Conservation (phyloP, 2,888 invertebrate species). For the Melinopterus prodromus region DNA sequence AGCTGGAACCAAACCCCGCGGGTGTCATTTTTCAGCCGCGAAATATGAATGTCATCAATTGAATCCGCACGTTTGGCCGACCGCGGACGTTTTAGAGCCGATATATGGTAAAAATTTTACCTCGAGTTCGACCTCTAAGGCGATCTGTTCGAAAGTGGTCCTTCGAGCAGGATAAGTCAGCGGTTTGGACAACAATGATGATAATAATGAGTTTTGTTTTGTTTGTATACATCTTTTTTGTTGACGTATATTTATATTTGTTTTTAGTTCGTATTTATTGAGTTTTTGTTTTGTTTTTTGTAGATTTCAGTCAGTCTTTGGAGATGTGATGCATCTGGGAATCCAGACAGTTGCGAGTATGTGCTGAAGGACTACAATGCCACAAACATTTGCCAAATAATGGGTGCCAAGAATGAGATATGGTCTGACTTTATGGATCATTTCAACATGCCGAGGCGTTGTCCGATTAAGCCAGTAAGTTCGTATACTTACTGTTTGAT, state of each 20-base stretch:
- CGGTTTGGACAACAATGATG: neutral
- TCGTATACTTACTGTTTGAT: too few species aligned
- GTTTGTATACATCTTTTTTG: neutral
- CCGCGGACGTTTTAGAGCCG: neutral
- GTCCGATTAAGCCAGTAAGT: slow-evolving; percentile 52
- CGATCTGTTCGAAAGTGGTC: neutral
- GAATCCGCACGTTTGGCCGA: neutral
- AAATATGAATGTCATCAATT: slow-evolving; percentile 4
- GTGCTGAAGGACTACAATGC: slow-evolving; percentile 49
- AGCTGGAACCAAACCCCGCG: neutral
- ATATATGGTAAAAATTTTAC: neutral
- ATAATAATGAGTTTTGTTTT: neutral
- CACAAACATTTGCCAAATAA: slow-evolving; percentile 47
- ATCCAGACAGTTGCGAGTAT: slow-evolving; percentile 52
- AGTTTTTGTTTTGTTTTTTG: slow-evolving; percentile 23
- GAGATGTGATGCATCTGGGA: slow-evolving; percentile 51
- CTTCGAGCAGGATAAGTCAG: neutral
- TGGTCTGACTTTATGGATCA: slow-evolving; percentile 49
- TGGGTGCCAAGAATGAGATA: slow-evolving; percentile 46
- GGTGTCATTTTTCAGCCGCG: neutral
- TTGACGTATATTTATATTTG: neutral
- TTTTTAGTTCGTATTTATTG: neutral
- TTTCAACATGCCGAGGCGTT: slow-evolving; percentile 45
- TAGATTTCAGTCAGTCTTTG: slow-evolving; percentile 49
- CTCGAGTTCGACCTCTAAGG: neutral